Evolutionary conservation across 2,888 invertebrate species (phyloP).

Genomic region (Tromatobia lineatoria): DNA sequence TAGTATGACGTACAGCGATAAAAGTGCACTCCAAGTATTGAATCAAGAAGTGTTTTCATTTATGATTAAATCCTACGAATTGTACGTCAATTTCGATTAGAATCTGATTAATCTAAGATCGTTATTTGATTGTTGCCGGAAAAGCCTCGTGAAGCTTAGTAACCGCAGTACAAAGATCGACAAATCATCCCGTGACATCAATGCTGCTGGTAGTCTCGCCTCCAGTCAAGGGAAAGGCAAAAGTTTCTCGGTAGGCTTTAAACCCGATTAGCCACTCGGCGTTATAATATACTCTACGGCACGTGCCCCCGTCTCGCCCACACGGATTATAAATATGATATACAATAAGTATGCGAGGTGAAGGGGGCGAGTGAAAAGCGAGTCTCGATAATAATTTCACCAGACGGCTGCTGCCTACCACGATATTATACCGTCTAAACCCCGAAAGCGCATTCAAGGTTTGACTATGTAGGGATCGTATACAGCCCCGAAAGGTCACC

Average conservation of each 20-base stretch:
- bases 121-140: slow-evolving; percentile 3
- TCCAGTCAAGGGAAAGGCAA: slow-evolving; percentile 17
- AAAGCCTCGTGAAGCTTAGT: neutral
- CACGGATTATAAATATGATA: slow-evolving; percentile 85
- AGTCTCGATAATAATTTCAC: slow-evolving; percentile 59
- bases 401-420: slow-evolving; percentile 64
- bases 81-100: neutral
- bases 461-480: slow-evolving; percentile 64
- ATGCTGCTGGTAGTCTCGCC: slow-evolving; percentile 41
- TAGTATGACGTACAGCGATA: neutral
- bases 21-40: neutral
- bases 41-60: neutral
- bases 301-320: slow-evolving; percentile 83
- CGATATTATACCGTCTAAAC: slow-evolving; percentile 48
- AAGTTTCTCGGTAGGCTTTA: slow-evolving; percentile 73
- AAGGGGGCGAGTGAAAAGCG: slow-evolving; percentile 36
- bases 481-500: slow-evolving; percentile 41
- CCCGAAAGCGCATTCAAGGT: slow-evolving; percentile 41
- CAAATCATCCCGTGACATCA: slow-evolving; percentile 29
- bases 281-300: slow-evolving; percentile 76
- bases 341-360: slow-evolving; percentile 66
- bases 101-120: neutral
- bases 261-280: slow-evolving; percentile 80
- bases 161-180: slow-evolving; percentile 10
- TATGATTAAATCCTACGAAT: neutral